A percentile compares a stretch with the other conserved stretches of the same genome.
Conservation (phyloP, 2,113 vertebrate genomes). For the Cettia cetti region DNA sequence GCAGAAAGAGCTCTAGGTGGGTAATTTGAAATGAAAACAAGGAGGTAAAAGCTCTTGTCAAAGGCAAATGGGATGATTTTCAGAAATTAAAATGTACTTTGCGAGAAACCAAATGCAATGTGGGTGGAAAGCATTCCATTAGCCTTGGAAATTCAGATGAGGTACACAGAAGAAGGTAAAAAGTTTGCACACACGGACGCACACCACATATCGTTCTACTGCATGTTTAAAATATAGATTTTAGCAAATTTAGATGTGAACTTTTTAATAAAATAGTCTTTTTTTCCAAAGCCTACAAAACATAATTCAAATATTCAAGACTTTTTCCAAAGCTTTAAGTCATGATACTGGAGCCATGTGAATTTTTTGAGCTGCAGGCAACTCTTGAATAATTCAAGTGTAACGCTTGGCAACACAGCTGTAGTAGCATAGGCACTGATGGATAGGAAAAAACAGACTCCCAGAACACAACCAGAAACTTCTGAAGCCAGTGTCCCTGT, state of each 20-base stretch:
- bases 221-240: neutral
- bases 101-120: slow-evolving; percentile 34
- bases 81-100: slow-evolving; percentile 50
- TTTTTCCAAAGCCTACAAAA: neutral
- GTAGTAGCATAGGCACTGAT: neutral
- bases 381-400: neutral
- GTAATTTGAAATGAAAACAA: slow-evolving; percentile 45
- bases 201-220: neutral
- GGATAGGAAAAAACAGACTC: neutral
- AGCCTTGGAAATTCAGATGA: slow-evolving; percentile 49
- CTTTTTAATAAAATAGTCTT: neutral
- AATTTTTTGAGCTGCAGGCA: neutral
- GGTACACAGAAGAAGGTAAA: neutral
- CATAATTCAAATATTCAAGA: neutral
- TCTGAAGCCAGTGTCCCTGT: neutral
- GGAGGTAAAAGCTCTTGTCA: slow-evolving; percentile 62
- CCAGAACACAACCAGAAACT: neutral
- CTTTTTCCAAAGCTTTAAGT: neutral
- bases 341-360: neutral
- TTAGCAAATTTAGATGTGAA: neutral
- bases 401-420: neutral
- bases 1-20: slow-evolving; percentile 4
- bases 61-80: slow-evolving; percentile 34
- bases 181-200: neutral
- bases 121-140: slow-evolving; percentile 63